Conservation (phyloP, 2,888 invertebrate genomes). For the Antheraea yamamai region DNA sequence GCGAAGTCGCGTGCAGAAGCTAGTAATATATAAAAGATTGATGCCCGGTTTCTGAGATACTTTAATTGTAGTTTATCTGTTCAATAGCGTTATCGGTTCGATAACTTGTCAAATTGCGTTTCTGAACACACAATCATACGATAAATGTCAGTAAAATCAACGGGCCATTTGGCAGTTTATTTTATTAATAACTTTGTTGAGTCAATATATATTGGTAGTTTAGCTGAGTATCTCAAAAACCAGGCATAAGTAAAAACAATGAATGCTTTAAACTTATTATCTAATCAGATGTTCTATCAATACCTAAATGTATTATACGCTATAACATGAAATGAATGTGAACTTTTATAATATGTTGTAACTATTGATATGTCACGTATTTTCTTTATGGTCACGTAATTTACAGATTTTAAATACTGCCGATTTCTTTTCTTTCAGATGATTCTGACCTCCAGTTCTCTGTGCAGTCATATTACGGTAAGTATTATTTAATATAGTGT, state of each 20-base stretch:
- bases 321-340: not conserved
- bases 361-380: not conserved
- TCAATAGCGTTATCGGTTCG: no score
- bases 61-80: no score
- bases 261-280: not conserved
- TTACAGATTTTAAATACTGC: not conserved
- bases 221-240: no score
- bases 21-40: no score
- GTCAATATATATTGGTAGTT: no score
- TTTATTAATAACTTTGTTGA: no score
- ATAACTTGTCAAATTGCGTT: no score
- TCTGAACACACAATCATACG: no score
- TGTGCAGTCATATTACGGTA: constrained; percentile 65
- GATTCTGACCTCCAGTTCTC: constrained; percentile 67
- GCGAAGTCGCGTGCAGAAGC: no score
- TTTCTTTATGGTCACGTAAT: not conserved
- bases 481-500: constrained; percentile 46
- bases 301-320: not conserved
- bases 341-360: not conserved
- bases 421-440: constrained; percentile 57
- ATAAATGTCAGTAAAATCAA: no score
- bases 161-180: no score
- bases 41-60: no score
- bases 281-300: not conserved
- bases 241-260: not conserved